Evolutionary conservation across 2,113 vertebrate species (phyloP).

Genomic region (Chitala chitala): DNA sequence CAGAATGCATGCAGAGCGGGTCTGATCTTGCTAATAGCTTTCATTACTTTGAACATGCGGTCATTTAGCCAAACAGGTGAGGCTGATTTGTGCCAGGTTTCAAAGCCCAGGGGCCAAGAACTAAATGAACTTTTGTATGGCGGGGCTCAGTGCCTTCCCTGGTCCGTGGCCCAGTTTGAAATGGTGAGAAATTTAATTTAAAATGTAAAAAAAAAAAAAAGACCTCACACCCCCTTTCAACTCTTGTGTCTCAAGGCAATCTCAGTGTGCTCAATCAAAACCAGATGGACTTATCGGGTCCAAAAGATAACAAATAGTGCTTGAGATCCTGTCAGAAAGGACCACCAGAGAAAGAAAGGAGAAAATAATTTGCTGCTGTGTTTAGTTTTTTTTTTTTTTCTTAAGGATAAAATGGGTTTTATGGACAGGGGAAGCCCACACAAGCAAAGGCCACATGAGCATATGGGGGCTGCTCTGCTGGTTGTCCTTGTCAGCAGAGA

Average conservation of each 20-base stretch:
- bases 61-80: conserved; percentile 82
- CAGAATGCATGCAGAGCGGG: conserved; percentile 58
- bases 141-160: conserved; percentile 63
- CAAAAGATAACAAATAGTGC: conserved; percentile 93
- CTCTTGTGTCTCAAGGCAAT: conserved; percentile 70
- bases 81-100: conserved; percentile 76
- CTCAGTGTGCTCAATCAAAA: conserved; percentile 89
- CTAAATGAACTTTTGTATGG: conserved; percentile 62
- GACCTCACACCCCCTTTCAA: conserved; percentile 57
- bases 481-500: background rate
- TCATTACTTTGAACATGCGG: conserved; percentile 72
- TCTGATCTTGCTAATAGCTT: conserved; percentile 65
- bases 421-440: conserved; percentile 5
- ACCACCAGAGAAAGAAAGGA: conserved; percentile 70
- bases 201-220: conserved; percentile 35
- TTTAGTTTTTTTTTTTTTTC: background rate
- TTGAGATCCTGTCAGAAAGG: conserved; percentile 74
- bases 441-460: background rate
- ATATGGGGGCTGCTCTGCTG: conserved; percentile 5
- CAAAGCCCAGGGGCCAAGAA: conserved; percentile 64
- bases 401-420: conserved; percentile 2
- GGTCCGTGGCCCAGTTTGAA: conserved; percentile 74
- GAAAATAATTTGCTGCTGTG: background rate
- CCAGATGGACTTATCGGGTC: conserved; percentile 91
- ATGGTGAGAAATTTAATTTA: conserved; percentile 96